These are phyloP conservation scores for Oreocharis arfaki DNA, from an alignment of 2,113 vertebrate species.

Conservation along the genomic window DNA sequence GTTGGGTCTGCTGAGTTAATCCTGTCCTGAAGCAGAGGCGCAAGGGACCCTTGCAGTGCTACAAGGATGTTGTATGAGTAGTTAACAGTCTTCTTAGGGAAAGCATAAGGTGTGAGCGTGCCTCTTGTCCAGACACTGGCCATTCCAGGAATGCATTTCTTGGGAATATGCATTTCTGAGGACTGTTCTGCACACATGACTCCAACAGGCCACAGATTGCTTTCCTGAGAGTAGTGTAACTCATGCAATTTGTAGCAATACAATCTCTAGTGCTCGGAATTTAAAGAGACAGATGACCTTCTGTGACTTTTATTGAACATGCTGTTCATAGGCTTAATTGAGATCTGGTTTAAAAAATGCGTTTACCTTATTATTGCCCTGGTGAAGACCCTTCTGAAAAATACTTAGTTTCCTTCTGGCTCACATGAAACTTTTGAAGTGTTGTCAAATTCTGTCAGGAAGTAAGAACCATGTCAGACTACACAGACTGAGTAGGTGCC, in stretches of 20 bases:
- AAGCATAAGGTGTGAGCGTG: neutral
- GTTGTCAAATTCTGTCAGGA: neutral
- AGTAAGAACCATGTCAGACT: neutral
- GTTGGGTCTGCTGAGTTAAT: neutral
- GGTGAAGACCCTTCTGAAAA: neutral
- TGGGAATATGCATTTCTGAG: neutral
- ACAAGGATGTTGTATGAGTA: neutral
- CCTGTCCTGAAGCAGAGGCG: neutral
- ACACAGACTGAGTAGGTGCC: neutral
- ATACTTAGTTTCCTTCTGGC: neutral
- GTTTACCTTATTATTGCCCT: neutral
- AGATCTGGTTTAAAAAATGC: neutral
- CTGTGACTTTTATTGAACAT: neutral
- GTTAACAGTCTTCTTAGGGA: neutral
- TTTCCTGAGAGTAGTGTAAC: neutral
- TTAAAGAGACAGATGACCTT: neutral
- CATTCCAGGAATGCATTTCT: neutral
- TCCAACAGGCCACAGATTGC: neutral
- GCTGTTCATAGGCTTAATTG: neutral
- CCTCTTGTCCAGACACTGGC: neutral
- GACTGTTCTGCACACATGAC: neutral
- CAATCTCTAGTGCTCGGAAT: neutral
- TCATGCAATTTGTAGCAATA: neutral
- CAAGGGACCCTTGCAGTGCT: neutral
- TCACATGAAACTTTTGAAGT: neutral